Evolutionary conservation across 2,888 invertebrate species (phyloP).

Genomic region (Teinopalpus imperialis): DNA sequence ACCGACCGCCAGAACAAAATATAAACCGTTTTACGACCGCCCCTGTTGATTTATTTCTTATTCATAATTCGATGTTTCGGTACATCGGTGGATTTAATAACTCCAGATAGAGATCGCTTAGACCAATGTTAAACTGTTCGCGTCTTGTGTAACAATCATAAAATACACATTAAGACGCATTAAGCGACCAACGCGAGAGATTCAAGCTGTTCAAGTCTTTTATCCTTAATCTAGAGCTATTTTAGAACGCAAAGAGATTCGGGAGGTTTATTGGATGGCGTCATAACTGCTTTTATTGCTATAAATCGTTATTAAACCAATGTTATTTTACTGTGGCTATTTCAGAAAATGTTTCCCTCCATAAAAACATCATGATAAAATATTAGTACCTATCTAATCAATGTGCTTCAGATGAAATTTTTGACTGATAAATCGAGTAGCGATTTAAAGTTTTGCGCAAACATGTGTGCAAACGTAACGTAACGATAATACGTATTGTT

Average conservation of each 20-base stretch:
- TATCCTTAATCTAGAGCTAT: slow-evolving; percentile 76
- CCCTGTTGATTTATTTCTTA: slow-evolving; percentile 77
- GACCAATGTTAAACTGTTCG: slow-evolving; percentile 73
- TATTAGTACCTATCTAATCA: slow-evolving; percentile 51
- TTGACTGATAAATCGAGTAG: too few relatives aligned
- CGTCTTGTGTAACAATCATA: slow-evolving; percentile 79
- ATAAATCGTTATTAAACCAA: slow-evolving; percentile 73
- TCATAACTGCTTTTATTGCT: slow-evolving; percentile 74
- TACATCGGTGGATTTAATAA: slow-evolving; percentile 79
- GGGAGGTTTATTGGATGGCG: slow-evolving; percentile 71
- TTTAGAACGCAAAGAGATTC: slow-evolving; percentile 69
- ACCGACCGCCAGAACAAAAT: slow-evolving; percentile 70
- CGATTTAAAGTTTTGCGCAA: too few relatives aligned
- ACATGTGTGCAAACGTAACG: too few relatives aligned
- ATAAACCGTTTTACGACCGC: slow-evolving; percentile 76
- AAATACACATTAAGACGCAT: slow-evolving; percentile 81
- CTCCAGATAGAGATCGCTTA: slow-evolving; percentile 75
- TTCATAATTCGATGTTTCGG: slow-evolving; percentile 80
- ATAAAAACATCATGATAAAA: slow-evolving; percentile 54
- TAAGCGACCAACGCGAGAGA: slow-evolving; percentile 64
- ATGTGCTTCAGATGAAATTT: slow-evolving; percentile 47
- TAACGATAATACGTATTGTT: too few relatives aligned
- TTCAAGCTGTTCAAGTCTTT: slow-evolving; percentile 60
- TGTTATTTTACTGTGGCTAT: slow-evolving; percentile 68
- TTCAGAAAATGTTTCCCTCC: slow-evolving; percentile 53